Conservation (phyloP, 2,113 vertebrate genomes). For the Irena cyanogastra region DNA sequence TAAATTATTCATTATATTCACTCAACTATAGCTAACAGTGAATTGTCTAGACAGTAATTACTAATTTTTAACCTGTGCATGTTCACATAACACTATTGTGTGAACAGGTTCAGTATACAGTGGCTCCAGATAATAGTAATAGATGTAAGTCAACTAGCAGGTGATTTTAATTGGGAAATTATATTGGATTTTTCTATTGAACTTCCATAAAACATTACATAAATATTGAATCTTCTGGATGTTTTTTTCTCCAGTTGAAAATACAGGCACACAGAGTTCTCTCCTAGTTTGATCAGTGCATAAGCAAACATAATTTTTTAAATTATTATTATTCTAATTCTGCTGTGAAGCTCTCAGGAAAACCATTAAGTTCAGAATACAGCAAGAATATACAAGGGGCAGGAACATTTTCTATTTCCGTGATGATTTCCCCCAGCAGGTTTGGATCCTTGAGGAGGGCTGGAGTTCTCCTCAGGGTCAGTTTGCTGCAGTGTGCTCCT, state of each 20-base stretch:
- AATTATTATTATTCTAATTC: neutral
- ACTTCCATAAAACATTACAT: slow-evolving; percentile 38
- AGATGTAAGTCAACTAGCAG: slow-evolving; percentile 44
- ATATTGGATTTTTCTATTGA: slow-evolving; percentile 57
- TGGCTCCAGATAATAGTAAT: slow-evolving; percentile 24
- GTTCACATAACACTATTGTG: neutral
- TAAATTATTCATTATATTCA: slow-evolving; percentile 54
- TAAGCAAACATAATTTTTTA: neutral
- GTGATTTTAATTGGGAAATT: slow-evolving; percentile 64
- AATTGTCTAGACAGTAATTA: slow-evolving; percentile 64
- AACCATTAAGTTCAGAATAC: neutral
- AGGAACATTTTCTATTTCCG: neutral
- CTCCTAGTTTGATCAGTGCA: neutral
- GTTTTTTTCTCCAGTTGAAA: neutral
- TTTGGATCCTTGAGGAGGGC: neutral
- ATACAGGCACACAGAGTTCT: neutral
- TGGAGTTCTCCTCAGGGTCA: neutral
- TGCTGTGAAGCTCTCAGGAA: neutral
- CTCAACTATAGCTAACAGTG: slow-evolving; percentile 48
- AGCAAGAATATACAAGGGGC: neutral
- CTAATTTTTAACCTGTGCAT: slow-evolving; percentile 47
- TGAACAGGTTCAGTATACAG: neutral
- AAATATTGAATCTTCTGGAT: slow-evolving; percentile 51
- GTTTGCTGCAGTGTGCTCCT: neutral
- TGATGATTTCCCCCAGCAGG: neutral